Percentiles rank a stretch among this genome's conserved stretches.
These are phyloP conservation scores for Cercocebus atys DNA, from an alignment of 2,113 vertebrate species.

Conservation along the genomic window DNA sequence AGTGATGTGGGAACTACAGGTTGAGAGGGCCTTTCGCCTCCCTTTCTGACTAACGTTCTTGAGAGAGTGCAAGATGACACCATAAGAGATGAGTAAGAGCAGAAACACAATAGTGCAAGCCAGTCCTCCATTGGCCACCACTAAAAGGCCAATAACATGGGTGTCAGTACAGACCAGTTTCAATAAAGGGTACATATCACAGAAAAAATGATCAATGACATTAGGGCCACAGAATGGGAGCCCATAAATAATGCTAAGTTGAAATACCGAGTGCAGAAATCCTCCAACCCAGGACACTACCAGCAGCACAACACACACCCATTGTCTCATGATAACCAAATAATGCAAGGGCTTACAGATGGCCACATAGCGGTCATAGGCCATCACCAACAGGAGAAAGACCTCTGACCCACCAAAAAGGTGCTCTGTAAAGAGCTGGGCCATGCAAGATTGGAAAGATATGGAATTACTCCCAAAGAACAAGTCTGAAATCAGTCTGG, in stretches of 20 bases:
- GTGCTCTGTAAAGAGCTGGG: constrained; percentile 58
- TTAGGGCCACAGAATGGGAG: constrained; percentile 70
- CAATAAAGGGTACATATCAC: constrained; percentile 66
- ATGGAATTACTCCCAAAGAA: not conserved
- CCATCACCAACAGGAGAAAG: constrained; percentile 48
- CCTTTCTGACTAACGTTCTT: not conserved
- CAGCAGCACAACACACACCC: not conserved
- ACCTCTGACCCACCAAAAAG: constrained; percentile 51
- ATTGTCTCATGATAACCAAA: constrained; percentile 37
- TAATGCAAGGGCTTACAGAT: constrained; percentile 69
- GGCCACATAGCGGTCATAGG: constrained; percentile 17
- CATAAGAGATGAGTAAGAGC: constrained; percentile 61
- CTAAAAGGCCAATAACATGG: not conserved
- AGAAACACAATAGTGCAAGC: constrained; percentile 31
- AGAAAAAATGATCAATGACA: constrained; percentile 54
- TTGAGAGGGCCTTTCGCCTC: constrained; percentile 60
- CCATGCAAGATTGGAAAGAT: constrained; percentile 40
- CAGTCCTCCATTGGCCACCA: constrained; percentile 32
- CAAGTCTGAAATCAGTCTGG: constrained; percentile 34
- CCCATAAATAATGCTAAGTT: constrained; percentile 16
- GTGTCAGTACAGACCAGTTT: constrained; percentile 50
- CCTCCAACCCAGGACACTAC: not conserved
- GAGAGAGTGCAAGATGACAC: constrained; percentile 38
- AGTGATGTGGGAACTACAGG: constrained; percentile 64
- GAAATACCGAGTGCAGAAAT: constrained; percentile 34